These are phyloP conservation scores for Artibeus jamaicensis DNA, from an alignment of 2,797 vertebrate genomes.

Conservation along the genomic window DNA sequence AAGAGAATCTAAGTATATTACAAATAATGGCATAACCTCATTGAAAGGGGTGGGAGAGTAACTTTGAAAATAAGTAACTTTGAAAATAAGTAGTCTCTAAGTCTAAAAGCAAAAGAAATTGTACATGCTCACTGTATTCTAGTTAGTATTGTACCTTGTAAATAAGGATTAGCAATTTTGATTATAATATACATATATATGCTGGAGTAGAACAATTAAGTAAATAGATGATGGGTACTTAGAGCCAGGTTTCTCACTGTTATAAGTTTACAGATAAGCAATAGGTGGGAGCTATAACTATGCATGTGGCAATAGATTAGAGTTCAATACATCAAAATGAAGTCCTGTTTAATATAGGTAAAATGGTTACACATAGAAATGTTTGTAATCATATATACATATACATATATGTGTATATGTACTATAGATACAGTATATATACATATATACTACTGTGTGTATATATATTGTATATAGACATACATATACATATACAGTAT, in stretches of 20 bases:
- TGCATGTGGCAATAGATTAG: not conserved
- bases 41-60: not conserved
- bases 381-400: not conserved
- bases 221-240: not conserved
- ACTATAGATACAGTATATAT: too few relatives aligned
- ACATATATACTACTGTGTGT: too few relatives aligned
- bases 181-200: not conserved
- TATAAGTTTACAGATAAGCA: not conserved
- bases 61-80: not conserved
- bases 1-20: not conserved
- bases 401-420: not conserved
- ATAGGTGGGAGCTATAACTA: not conserved
- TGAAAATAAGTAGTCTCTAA: not conserved
- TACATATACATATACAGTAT: too few relatives aligned
- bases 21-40: not conserved
- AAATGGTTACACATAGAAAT: not conserved
- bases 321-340: not conserved
- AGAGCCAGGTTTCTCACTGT: not conserved
- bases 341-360: not conserved
- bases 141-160: not conserved
- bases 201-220: not conserved
- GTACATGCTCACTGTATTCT: not conserved
- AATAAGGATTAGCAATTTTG: not conserved
- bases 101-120: not conserved
- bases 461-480: too few relatives aligned